These are phyloP conservation scores for Hormaphis cornu DNA, from an alignment of 1,140 invertebrate genomes.

Conservation along the genomic window DNA sequence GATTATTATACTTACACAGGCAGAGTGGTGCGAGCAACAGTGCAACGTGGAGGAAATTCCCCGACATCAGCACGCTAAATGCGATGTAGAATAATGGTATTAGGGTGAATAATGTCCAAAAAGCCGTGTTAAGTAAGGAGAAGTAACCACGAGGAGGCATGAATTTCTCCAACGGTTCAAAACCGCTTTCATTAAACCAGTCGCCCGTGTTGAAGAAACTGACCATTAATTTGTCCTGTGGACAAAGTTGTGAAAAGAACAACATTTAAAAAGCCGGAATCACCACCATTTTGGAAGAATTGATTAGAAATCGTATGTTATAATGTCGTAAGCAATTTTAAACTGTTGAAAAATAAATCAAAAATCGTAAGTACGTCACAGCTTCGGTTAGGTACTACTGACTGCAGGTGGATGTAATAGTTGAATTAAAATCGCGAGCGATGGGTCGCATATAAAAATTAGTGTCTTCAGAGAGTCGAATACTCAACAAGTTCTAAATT, in stretches of 20 bases:
- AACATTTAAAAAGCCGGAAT: too few species aligned
- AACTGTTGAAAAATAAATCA: too few species aligned
- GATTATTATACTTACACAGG: neutral
- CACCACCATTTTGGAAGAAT: too few species aligned
- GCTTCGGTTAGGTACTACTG: too few species aligned
- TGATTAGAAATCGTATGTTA: neutral
- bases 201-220: constrained; percentile 73
- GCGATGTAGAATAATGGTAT: neutral
- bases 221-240: constrained; percentile 65
- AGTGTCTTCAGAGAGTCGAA: too few species aligned
- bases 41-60: neutral
- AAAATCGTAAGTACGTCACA: neutral
- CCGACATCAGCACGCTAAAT: neutral
- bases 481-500: too few species aligned
- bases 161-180: constrained; percentile 51
- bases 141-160: constrained; percentile 50
- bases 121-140: constrained; percentile 57
- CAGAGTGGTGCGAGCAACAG: neutral
- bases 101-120: constrained; percentile 44
- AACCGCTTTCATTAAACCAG: constrained; percentile 65
- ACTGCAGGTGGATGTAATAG: too few species aligned
- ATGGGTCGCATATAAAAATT: too few species aligned
- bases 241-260: too few species aligned
- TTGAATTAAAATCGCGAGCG: too few species aligned
- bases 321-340: neutral